Conservation (phyloP, 1,140 invertebrate species). For the Eufriesea mexicana region DNA sequence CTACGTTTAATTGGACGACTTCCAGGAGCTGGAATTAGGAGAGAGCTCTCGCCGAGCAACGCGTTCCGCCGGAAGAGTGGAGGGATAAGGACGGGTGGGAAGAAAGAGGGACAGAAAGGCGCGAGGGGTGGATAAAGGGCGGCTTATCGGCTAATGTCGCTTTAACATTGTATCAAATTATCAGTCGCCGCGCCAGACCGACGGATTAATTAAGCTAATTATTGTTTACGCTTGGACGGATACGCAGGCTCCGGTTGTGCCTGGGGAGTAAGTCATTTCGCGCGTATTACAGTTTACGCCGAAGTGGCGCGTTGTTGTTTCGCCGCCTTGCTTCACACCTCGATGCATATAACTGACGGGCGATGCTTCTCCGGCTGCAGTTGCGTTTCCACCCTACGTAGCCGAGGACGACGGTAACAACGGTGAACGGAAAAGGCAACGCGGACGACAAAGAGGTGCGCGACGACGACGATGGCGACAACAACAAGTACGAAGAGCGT, state of each 20-base stretch:
- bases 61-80: constrained; percentile 45
- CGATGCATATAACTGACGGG: constrained; percentile 43
- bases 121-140: constrained; percentile 26
- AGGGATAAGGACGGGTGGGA: constrained; percentile 31
- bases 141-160: constrained; percentile 73
- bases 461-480: neutral
- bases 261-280: constrained; percentile 55
- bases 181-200: constrained; percentile 63
- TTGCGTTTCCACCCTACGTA: constrained; percentile 22
- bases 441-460: neutral
- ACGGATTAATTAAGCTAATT: constrained; percentile 78
- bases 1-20: constrained; percentile 75
- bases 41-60: constrained; percentile 29
- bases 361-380: constrained; percentile 37
- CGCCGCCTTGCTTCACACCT: constrained; percentile 54
- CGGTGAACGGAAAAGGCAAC: neutral
- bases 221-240: constrained; percentile 69
- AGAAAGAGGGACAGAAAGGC: constrained; percentile 38
- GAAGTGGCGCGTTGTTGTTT: constrained; percentile 48
- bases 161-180: constrained; percentile 73
- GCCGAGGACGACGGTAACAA: neutral
- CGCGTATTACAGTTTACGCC: constrained; percentile 52
- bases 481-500: neutral
- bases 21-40: constrained; percentile 63
- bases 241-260: neutral